A percentile compares a stretch with the other conserved stretches of the same genome.
Evolutionary conservation across 2,113 vertebrate genomes (phyloP).

Genomic region (Procavia capensis): DNA sequence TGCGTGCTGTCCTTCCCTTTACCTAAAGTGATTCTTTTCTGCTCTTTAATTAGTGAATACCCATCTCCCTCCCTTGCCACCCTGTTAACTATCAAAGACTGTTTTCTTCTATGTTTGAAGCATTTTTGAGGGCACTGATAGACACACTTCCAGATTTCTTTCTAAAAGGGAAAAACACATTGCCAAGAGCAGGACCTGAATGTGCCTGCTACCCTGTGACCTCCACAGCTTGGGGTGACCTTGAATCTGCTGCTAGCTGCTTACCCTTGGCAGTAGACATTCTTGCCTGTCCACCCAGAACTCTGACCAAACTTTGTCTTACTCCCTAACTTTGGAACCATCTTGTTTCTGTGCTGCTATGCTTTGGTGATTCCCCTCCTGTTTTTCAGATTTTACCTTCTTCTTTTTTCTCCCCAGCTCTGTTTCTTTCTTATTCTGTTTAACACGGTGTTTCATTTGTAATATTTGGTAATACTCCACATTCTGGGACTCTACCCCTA

Average conservation of each 20-base stretch:
- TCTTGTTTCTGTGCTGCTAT: neutral
- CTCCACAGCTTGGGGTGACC: neutral
- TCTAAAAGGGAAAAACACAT: neutral
- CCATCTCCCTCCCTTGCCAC: no score
- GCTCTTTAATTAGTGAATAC: no score
- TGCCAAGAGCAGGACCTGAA: neutral
- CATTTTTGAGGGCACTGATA: neutral
- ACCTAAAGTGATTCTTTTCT: no score
- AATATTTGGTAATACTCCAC: constrained; percentile 1
- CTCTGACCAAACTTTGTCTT: neutral
- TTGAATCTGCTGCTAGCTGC: neutral
- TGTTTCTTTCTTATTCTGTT: constrained; percentile 18
- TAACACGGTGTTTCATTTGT: neutral
- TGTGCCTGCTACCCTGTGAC: neutral
- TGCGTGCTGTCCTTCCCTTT: no score
- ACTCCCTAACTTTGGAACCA: neutral
- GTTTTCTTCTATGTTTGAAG: no score
- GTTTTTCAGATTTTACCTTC: neutral
- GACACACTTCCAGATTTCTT: neutral
- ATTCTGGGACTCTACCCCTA: neutral
- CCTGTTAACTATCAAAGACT: no score
- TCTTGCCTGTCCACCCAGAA: neutral
- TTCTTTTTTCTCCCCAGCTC: neutral
- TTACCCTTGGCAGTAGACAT: neutral
- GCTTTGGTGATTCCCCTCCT: neutral